phyloP scores from a whole-genome alignment of 2,113 vertebrate genomes.

The Osmerus mordax region DNA sequence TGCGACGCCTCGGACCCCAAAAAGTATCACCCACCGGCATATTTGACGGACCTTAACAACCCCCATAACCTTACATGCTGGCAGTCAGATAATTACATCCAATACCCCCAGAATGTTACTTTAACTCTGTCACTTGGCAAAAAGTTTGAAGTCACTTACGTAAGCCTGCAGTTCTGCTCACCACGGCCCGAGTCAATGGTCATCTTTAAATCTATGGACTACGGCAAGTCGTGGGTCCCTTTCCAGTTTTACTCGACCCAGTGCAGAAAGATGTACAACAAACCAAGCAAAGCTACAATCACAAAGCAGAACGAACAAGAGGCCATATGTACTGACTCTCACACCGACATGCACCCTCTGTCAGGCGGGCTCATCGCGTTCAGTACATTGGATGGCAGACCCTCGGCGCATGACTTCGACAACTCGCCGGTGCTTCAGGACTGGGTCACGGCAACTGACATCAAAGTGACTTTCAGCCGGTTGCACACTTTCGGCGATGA shows the following conservation, averaged over 20 bases:
- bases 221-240: slow-evolving; percentile 93
- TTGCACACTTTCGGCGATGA: slow-evolving; percentile 92
- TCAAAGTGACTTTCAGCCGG: slow-evolving; percentile 89
- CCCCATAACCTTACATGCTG: slow-evolving; percentile 99
- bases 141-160: slow-evolving; percentile 98
- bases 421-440: slow-evolving; percentile 98
- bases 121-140: slow-evolving; percentile 90
- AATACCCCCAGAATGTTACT: slow-evolving; percentile 91
- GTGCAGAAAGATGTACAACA: slow-evolving; percentile 95
- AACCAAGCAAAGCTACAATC: slow-evolving; percentile 86
- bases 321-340: slow-evolving; percentile 95
- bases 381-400: slow-evolving; percentile 96
- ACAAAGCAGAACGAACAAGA: slow-evolving; percentile 99
- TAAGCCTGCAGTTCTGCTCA: slow-evolving; percentile 98
- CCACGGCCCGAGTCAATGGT: slow-evolving; percentile 94
- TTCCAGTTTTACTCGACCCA: slow-evolving; percentile 97
- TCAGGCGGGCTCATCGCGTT: slow-evolving; percentile 95
- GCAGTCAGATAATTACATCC: slow-evolving; percentile 93
- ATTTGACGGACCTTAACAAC: slow-evolving; percentile 97
- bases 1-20: slow-evolving; percentile 92
- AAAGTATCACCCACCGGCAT: slow-evolving; percentile 84
- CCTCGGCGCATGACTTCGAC: slow-evolving; percentile 98
- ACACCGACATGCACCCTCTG: slow-evolving; percentile 92
- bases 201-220: slow-evolving; percentile 98
- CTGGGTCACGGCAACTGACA: slow-evolving; percentile 98